A percentile compares a stretch with the other conserved stretches of the same genome.
Conservation (phyloP, 2,113 vertebrate species). For the Perca flavescens region DNA sequence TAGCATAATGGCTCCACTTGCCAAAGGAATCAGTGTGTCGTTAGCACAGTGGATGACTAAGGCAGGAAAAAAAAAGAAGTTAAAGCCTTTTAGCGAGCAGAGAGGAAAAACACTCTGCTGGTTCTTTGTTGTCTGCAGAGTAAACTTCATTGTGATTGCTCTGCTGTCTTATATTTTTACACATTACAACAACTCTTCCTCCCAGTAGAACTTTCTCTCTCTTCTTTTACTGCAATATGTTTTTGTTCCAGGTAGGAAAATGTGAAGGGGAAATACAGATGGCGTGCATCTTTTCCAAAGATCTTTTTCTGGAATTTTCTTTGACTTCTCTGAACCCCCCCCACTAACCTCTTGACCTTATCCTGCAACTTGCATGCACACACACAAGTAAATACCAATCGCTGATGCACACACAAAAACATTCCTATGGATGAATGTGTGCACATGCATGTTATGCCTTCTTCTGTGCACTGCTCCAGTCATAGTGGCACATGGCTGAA, state of each 20-base stretch:
- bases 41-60: conserved; percentile 48
- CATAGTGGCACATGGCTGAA: conserved; percentile 22
- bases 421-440: not conserved
- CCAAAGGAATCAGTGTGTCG: conserved; percentile 60
- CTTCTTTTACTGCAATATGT: not conserved
- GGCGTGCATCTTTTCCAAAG: conserved; percentile 8
- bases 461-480: conserved; percentile 8
- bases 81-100: conserved; percentile 47
- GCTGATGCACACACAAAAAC: not conserved
- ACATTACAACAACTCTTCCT: conserved; percentile 33
- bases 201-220: not conserved
- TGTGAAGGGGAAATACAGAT: conserved; percentile 4
- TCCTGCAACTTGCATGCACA: not conserved
- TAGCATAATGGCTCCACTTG: conserved; percentile 57
- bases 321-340: not conserved
- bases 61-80: conserved; percentile 19
- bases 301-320: conserved; percentile 17
- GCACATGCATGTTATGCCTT: not conserved
- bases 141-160: conserved; percentile 42
- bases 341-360: conserved; percentile 42
- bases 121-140: conserved; percentile 45
- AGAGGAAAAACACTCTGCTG: conserved; percentile 22
- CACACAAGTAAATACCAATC: not conserved
- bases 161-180: conserved; percentile 17
- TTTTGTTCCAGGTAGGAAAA: conserved; percentile 14